These are phyloP conservation scores for Agrotis clavis DNA, from an alignment of 2,888 invertebrate species.

Conservation along the genomic window DNA sequence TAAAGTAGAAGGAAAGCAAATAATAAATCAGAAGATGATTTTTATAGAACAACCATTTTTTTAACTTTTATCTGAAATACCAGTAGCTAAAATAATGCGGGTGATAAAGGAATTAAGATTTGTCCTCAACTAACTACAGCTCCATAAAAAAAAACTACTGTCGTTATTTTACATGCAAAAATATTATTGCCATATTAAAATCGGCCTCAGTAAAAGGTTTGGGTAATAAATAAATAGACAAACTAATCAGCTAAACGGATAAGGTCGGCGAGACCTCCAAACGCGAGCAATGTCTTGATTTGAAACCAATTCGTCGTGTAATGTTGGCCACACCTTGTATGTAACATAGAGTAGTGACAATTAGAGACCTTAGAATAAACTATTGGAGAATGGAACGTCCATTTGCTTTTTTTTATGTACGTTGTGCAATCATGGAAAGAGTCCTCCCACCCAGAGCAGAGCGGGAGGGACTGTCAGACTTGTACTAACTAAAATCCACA, in stretches of 20 bases:
- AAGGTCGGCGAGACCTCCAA: slow-evolving; percentile 70
- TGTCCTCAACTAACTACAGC: background rate
- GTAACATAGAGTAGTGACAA: slow-evolving; percentile 33
- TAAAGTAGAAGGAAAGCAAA: no score
- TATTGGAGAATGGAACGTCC: no score
- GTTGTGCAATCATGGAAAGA: no score
- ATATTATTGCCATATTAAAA: slow-evolving; percentile 23
- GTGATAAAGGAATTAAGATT: background rate
- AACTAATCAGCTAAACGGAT: slow-evolving; percentile 50
- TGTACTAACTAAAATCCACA: no score
- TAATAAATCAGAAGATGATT: no score
- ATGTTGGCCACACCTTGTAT: slow-evolving; percentile 68
- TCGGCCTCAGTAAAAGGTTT: slow-evolving; percentile 49
- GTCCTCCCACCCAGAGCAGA: no score
- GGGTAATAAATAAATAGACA: slow-evolving; percentile 27
- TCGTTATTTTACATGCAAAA: slow-evolving; percentile 14
- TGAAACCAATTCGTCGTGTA: slow-evolving; percentile 52
- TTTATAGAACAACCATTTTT: no score
- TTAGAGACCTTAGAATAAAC: slow-evolving; percentile 18
- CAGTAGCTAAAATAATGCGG: no score
- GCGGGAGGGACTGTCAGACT: no score
- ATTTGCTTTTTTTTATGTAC: no score
- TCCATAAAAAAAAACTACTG: background rate
- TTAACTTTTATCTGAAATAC: no score
- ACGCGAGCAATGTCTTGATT: slow-evolving; percentile 56